Evolutionary conservation across 1,140 invertebrate species (phyloP), one percentile per base, ranked within the genome.

Genomic region (Brachionus paranguensis): DNA sequence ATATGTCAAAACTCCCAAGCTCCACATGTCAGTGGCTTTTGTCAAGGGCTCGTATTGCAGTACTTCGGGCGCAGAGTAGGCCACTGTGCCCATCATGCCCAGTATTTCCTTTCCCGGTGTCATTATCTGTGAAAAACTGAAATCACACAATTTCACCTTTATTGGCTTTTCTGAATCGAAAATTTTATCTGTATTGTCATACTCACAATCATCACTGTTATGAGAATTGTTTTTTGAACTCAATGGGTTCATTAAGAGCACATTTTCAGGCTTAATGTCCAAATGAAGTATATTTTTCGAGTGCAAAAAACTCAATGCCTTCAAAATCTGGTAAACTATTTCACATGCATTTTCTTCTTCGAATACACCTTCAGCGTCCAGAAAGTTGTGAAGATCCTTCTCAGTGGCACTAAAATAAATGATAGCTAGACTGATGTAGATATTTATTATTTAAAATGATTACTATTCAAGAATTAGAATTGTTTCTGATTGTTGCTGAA

Each of bases 201-300:
- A 7, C 27, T 79, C 27, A 24, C 12, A 37, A 1, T 33, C 45
- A 5, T 53, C 17, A 55, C 4, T 10, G 33, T 20, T 24, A 24
- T 55, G 6, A 3, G 68, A 72, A 17, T 43, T 99, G 86, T 99
- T 96, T 85, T 96, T 92, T 88, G 98, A 98, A 5, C 96, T 96
- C 37, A 94, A 93, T 88, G 95, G 94, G 79, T 96, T 95, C 37
- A 98, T 91, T 87, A 96, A 98, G 1, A 99, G 90, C 86, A 99
- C 96, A 88, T 99, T 99, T 90, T 99, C 97, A 12, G 97, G 97
- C 94, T 99, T 99, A 91, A 99, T 93, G 89, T 99, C 96, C n/a
- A 99, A 91, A 92, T 99, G 96, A 33, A 98, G 89, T 85, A 99
- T 95, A 86, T 94, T 94, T 88, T 97, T 94, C 17, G 93, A 92